These are phyloP conservation scores for Scaptodrosophila lebanonensis DNA, from an alignment of 1,140 invertebrate species.

Conservation along the genomic window DNA sequence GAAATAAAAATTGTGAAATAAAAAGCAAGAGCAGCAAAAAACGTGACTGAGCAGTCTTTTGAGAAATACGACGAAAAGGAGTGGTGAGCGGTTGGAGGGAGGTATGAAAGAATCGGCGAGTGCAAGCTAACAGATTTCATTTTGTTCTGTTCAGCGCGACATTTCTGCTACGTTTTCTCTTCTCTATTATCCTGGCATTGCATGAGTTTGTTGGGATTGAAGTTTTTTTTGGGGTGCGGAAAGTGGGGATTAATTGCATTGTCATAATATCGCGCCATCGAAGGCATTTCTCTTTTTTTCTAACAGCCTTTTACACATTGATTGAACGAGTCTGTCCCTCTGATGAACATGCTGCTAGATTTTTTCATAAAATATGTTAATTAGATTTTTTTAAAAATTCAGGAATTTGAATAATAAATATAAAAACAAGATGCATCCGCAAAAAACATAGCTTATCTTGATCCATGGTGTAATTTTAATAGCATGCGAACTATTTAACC, in stretches of 20 bases:
- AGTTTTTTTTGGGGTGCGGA: background rate
- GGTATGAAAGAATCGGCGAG: background rate
- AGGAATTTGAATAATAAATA: too few relatives aligned
- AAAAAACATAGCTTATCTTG: too few relatives aligned
- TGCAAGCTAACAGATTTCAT: conserved; percentile 31
- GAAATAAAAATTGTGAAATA: conserved; percentile 69
- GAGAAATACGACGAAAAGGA: too few relatives aligned
- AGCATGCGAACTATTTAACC: too few relatives aligned
- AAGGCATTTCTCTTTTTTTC: conserved; percentile 16
- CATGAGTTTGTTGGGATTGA: conserved; percentile 5
- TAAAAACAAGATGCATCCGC: too few relatives aligned
- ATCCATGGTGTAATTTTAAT: too few relatives aligned
- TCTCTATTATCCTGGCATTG: background rate
- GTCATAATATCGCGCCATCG: conserved; percentile 66
- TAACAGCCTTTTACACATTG: conserved; percentile 53
- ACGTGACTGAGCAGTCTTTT: background rate
- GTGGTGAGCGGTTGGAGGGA: background rate
- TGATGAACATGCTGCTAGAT: too few relatives aligned
- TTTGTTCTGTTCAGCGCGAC: conserved; percentile 65
- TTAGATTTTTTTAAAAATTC: too few relatives aligned
- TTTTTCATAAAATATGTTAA: too few relatives aligned
- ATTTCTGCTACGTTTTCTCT: conserved; percentile 24
- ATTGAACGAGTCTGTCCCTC: too few relatives aligned
- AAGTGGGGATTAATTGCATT: conserved; percentile 14
- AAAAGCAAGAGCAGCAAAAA: conserved; percentile 36